Conservation (phyloP, 2,888 invertebrate species). For the Erebia aethiops region DNA sequence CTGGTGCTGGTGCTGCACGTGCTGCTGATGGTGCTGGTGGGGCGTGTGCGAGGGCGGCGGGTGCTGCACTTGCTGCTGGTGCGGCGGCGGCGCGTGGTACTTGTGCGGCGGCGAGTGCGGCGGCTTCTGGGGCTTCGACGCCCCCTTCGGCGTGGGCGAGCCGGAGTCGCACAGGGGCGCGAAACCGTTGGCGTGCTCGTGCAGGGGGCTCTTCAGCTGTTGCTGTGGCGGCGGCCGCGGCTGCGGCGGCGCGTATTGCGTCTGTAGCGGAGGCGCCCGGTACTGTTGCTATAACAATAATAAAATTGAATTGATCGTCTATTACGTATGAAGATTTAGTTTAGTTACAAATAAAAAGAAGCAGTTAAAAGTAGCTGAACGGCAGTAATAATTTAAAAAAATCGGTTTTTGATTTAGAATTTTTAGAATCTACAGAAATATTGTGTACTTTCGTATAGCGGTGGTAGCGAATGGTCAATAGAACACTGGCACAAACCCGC, state of each 20-base stretch:
- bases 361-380: too few relatives aligned
- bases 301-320: not conserved
- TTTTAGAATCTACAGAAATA: too few relatives aligned
- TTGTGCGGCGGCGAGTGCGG: slow-evolving; percentile 80
- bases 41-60: slow-evolving; percentile 68
- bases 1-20: slow-evolving; percentile 45
- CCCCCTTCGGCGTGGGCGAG: slow-evolving; percentile 79
- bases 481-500: too few relatives aligned
- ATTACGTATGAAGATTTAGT: not conserved
- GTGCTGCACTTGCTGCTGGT: slow-evolving; percentile 57
- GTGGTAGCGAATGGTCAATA: too few relatives aligned
- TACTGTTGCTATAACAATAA: slow-evolving; percentile 60
- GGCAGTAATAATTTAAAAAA: too few relatives aligned
- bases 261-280: slow-evolving; percentile 74
- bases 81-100: slow-evolving; percentile 72
- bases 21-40: slow-evolving; percentile 48
- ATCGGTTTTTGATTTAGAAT: too few relatives aligned
- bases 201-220: slow-evolving; percentile 82
- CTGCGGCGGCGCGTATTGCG: slow-evolving; percentile 72
- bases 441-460: too few relatives aligned
- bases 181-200: slow-evolving; percentile 78
- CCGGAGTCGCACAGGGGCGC: slow-evolving; percentile 85
- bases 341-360: too few relatives aligned
- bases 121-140: slow-evolving; percentile 64
- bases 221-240: slow-evolving; percentile 65